Evolutionary conservation across 2,888 invertebrate species (phyloP), one percentile per base, ranked within the genome.

Genomic region (Dolomedes plantarius): DNA sequence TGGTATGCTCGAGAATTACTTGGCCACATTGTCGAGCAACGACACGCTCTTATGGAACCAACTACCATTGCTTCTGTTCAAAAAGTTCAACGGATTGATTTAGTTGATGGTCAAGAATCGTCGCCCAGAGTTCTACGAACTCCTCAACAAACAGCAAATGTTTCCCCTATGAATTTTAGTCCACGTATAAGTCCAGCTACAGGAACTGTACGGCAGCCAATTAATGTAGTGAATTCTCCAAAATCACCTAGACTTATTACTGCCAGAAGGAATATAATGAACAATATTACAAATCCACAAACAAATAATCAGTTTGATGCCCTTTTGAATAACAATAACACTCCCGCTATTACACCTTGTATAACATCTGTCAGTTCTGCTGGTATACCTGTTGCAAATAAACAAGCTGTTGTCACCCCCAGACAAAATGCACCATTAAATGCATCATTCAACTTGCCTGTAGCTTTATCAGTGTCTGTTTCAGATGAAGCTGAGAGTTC

Each of bases 1-100:
- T 86, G 80, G 81, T 80, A 88, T n/a, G 88, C 88, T 19, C 36
- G 81, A 1, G 78, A 87, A 31, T n/a, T 87, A 11, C 41, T 87
- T 5, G 71, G 83, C 13, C 82, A 80, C 75, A 36, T 80, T 16
- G 71, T 86, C 13, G 86, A 80, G 28, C 86, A 86, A 27, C 67
- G 79, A 0, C 79, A 86, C 74, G 73, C 78, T 3, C 32, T 86
- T 11, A 75, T 79, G 74, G 85, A 86, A 36, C 74, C 65, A 64
- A 85, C 85, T 2, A 69, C 62, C 11, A 69, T 79, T 32, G 7
- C 16, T 2, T 68, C 77, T 13, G 74, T 67, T 7, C 74, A 32
- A 32, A 56, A 31, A 31, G 41, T 41, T 28, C 83, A 46, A 3
- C 46, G 75, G n/a, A 73, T 85, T 19, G 67, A 77, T 16, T 13